phyloP scores from a whole-genome alignment of 1,140 invertebrate genomes.

The Tetramorium simillimum region DNA sequence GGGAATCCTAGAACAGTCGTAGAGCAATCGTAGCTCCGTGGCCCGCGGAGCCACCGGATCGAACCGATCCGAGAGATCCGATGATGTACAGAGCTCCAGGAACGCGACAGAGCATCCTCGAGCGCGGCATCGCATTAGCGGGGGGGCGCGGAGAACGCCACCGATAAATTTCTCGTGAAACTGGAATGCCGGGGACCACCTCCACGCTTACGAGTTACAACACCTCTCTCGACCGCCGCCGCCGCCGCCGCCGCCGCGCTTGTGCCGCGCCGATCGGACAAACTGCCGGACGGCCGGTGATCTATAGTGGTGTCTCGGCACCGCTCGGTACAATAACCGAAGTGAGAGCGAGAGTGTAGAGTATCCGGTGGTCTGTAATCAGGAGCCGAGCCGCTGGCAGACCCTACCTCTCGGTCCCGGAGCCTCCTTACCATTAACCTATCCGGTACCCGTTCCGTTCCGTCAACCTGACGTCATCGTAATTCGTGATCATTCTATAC shows the following conservation, averaged over 20 bases:
- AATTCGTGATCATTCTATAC: conserved; percentile 71
- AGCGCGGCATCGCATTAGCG: conserved; percentile 34
- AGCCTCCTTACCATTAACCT: conserved; percentile 82
- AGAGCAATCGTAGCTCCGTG: too few species aligned
- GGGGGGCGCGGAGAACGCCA: conserved; percentile 73
- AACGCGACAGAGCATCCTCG: neutral
- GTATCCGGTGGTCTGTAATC: conserved; percentile 84
- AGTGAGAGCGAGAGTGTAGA: conserved; percentile 84
- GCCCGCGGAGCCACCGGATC: neutral
- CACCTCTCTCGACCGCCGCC: conserved; percentile 74
- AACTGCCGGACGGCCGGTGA: conserved; percentile 77
- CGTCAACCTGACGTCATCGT: conserved; percentile 80
- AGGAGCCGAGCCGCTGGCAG: conserved; percentile 83
- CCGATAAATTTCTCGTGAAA: conserved; percentile 82
- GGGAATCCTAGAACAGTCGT: neutral
- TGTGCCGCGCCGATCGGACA: conserved; percentile 77
- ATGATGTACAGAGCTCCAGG: neutral
- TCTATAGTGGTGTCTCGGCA: conserved; percentile 81
- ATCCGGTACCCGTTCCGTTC: conserved; percentile 75
- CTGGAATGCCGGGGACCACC: conserved; percentile 82
- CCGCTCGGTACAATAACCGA: conserved; percentile 79
- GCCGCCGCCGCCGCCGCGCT: conserved; percentile 57
- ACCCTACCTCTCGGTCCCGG: conserved; percentile 73
- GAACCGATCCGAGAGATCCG: conserved; percentile 19
- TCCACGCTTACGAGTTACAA: conserved; percentile 81